These are phyloP conservation scores for Musca domestica DNA, from an alignment of 1,140 invertebrate species.

Conservation along the genomic window DNA sequence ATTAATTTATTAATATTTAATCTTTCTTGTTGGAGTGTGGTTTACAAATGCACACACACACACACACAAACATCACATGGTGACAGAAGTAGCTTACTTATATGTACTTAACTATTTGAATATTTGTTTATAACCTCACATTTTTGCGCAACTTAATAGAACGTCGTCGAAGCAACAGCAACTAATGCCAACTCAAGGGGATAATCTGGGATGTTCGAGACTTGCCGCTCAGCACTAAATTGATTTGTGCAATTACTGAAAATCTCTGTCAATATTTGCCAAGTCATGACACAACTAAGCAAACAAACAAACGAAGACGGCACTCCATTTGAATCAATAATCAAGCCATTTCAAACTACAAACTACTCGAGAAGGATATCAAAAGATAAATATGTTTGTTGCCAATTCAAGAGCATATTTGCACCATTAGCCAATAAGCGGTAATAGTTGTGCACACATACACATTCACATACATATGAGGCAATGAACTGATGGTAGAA, in stretches of 20 bases:
- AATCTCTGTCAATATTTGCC: slow-evolving; percentile 8
- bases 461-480: too few species aligned
- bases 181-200: neutral
- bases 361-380: too few species aligned
- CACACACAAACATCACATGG: neutral
- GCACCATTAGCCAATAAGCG: too few species aligned
- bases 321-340: neutral
- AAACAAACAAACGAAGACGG: slow-evolving; percentile 8
- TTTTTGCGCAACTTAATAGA: too few species aligned
- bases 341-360: too few species aligned
- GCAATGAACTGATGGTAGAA: too few species aligned
- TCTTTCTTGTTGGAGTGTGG: neutral
- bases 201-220: slow-evolving; percentile 11
- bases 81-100: neutral
- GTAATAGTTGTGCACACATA: too few species aligned
- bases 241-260: slow-evolving; percentile 11
- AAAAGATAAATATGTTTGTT: too few species aligned
- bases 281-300: neutral
- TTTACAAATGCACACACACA: neutral
- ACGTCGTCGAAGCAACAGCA: too few species aligned
- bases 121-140: neutral
- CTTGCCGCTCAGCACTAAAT: slow-evolving; percentile 2
- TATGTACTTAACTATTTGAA: neutral
- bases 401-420: too few species aligned
- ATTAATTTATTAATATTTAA: slow-evolving; percentile 22